Base-by-base conservation (phyloP, 2,888 invertebrate genomes). In the Pecten maximus region DNA sequence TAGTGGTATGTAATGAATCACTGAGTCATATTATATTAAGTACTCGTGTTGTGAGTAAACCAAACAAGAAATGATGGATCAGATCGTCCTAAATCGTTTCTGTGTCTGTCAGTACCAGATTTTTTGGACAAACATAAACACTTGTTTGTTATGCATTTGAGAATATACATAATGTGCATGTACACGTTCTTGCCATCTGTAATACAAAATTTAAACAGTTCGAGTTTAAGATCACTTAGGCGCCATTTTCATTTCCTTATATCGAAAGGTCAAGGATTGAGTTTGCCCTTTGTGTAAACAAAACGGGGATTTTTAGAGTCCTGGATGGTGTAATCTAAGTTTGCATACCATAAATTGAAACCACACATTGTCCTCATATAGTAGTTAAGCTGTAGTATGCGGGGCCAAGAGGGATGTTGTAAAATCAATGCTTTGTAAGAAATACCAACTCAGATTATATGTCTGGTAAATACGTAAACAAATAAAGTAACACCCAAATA, bases 231-330 rank as follows among this genome's bases (percentile, higher is more conserved):
- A 74, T 74, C 74, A 6, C 16, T 74, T 35, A 35, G 74, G 74
- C 74, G 74, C 74, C 74, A 74, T 74, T 74, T 74, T 74, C 35
- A 74, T 74, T 74, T 74, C 74, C 74, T 74, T 74, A 74, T 35
- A 74, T 12, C 6, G 10, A 74, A 74, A 74, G 74, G 74, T 74
- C 28, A 74, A 74, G 35, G 35, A 74, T 8, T 74, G 28, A 2
- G 28, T 28, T 74, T 35, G 74, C 12, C 74, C 35, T 28, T 28
- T 35, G 74, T 74, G 74, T 10, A 74, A 74, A 74, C 35, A 74
- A 2, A 74, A 10, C 28, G 35, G 74, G 35, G 74, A 74, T 74
- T 74, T 74, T 74, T 74, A 74, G 74, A 35, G 74, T 74, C 28
- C 74, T 74, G 35, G 8, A 28, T 35, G 35, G 35, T 74, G 35